Evolutionary conservation across 2,797 vertebrate genomes (phyloP).

Genomic region (Propithecus perrieri): DNA sequence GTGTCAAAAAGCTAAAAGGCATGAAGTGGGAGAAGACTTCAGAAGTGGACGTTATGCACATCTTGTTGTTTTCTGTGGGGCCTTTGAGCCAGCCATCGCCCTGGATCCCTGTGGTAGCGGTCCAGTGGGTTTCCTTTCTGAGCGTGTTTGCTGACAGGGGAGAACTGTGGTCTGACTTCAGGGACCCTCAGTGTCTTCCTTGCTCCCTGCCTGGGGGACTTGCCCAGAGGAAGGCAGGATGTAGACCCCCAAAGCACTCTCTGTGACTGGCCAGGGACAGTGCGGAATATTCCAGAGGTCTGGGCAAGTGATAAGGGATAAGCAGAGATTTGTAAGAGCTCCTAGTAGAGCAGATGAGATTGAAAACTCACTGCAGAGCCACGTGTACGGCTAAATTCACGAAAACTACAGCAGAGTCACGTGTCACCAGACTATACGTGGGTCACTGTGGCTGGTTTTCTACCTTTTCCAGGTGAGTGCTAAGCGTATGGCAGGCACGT

Average conservation of each 20-base stretch:
- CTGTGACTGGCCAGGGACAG: background rate
- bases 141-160: rapidly evolving
- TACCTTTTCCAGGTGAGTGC: background rate
- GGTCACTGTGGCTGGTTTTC: background rate
- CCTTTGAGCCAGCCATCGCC: too few species aligned
- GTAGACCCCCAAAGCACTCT: too few species aligned
- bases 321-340: background rate
- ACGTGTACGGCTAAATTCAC: background rate
- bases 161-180: background rate
- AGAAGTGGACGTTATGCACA: rapidly evolving
- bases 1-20: background rate
- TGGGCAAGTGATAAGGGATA: background rate
- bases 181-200: background rate
- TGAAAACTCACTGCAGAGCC: background rate
- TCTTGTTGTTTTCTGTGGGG: too few species aligned
- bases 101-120: background rate
- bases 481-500: background rate
- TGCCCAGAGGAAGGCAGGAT: background rate
- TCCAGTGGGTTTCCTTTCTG: background rate
- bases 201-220: background rate
- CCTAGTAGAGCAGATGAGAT: background rate
- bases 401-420: background rate
- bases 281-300: background rate
- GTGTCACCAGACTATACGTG: background rate
- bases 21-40: background rate